Evolutionary conservation across 2,797 vertebrate genomes (phyloP), one percentile per base, ranked within the genome.

Genomic region (Chelonia mydas): DNA sequence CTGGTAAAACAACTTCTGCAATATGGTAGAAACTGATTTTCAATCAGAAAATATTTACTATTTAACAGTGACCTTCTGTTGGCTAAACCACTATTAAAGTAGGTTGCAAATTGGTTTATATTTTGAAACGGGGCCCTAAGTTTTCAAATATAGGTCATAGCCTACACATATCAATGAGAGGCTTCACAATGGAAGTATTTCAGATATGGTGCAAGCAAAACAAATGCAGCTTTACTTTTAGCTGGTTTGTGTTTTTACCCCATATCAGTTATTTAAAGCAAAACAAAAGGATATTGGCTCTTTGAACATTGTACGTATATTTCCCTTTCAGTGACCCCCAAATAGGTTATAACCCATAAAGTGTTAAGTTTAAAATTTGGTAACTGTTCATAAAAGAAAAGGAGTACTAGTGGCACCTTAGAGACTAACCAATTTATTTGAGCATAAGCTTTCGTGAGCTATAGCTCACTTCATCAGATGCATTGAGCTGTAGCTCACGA

Each of bases 261-360:
- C 10, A 84, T 77, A 33, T 37, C 37, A 89, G 3, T 83, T 92
- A 95, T 92, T 87, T 90, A 84, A 88, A 16, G 88, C 92, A 87
- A 51, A 94, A 95, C 95, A 97, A 97, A 96, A 72, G 78, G 92
- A 92, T 97, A 96, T 65, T 95, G 88, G 83, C 96, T 97, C 92
- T 96, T 96, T 83, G 90, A 84, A 87, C 33, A 49, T 79, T 79
- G 89, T n/a, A 88, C 41, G 89, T 8, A 80, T 81, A 89, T 96
- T 65, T 94, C 76, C 79, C 37, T 17, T 91, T 94, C 86, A 94
- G 85, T 86, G 80, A 53, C 77, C 96, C 93, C 93, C 92, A 54
- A 80, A 50, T 84, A 80, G 90, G 80, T 45, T 94, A 81, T 77
- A 90, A 76, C 90, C 94, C 5, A 11, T 0, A 61, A 93, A 86